A percentile compares a stretch with the other conserved stretches of the same genome.
phyloP scores from a whole-genome alignment of 2,113 vertebrate species.

The Aptenodytes patagonicus region DNA sequence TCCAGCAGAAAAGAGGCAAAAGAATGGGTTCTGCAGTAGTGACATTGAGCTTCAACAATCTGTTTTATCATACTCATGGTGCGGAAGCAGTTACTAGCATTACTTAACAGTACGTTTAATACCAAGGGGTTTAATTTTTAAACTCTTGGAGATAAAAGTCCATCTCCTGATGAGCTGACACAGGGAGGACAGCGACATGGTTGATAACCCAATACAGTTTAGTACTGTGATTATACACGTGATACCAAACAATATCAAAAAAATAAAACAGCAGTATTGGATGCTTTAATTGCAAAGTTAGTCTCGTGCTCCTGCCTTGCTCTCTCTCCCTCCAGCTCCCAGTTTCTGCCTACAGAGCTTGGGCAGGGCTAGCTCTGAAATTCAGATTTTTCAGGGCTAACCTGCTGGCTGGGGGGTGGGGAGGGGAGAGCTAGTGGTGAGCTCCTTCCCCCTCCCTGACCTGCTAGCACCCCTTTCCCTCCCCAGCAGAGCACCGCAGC shows the following conservation, averaged over 20 bases:
- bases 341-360: background rate
- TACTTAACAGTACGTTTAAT: background rate
- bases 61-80: background rate
- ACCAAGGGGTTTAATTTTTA: background rate
- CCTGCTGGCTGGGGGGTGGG: background rate
- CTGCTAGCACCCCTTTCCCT: background rate
- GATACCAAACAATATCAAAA: background rate
- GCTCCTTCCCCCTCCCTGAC: background rate
- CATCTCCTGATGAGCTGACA: background rate
- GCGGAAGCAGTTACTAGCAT: background rate
- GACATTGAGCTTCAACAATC: background rate
- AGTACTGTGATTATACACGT: background rate
- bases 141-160: background rate
- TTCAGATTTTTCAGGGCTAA: background rate
- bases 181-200: rapidly evolving
- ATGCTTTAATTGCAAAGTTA: background rate
- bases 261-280: background rate
- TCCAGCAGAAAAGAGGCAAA: background rate
- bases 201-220: background rate
- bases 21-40: background rate
- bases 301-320: background rate
- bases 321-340: background rate
- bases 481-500: background rate
- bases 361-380: background rate
- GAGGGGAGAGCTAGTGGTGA: background rate